Evolutionary conservation across 2,888 invertebrate genomes (phyloP).

Genomic region (Synergus gifuensis): DNA sequence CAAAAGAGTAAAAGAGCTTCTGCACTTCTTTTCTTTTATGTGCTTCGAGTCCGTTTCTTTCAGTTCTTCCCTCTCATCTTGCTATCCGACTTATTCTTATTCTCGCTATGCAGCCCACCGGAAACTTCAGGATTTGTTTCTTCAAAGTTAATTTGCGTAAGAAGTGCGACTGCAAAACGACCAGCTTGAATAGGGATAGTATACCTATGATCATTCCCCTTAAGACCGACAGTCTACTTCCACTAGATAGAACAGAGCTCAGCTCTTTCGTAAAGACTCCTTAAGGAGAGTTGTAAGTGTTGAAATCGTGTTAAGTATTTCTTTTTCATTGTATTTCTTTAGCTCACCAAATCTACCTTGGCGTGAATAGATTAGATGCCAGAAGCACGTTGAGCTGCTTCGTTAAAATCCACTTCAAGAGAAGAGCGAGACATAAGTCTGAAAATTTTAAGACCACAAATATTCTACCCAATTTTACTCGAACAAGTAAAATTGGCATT

Average conservation of each 20-base stretch:
- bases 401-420: not conserved
- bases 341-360: constrained; percentile 1
- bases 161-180: not conserved
- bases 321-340: not conserved
- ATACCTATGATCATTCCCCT: not conserved
- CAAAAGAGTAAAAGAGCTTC: constrained; percentile 9
- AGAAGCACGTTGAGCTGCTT: not conserved
- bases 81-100: not conserved
- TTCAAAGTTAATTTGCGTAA: not conserved
- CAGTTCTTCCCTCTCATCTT: not conserved
- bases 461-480: too few species aligned
- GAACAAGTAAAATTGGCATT: too few species aligned
- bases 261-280: not conserved
- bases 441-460: not conserved
- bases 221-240: not conserved
- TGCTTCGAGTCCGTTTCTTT: not conserved
- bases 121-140: not conserved
- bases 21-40: not conserved
- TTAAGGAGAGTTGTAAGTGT: not conserved
- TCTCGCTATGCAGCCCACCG: not conserved
- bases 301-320: not conserved
- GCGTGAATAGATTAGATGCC: not conserved
- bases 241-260: not conserved
- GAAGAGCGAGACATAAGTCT: not conserved
- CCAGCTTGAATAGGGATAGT: not conserved